These are phyloP conservation scores for Phrynocephalus vlangalii DNA, from an alignment of 2,797 vertebrate genomes.

Conservation along the genomic window DNA sequence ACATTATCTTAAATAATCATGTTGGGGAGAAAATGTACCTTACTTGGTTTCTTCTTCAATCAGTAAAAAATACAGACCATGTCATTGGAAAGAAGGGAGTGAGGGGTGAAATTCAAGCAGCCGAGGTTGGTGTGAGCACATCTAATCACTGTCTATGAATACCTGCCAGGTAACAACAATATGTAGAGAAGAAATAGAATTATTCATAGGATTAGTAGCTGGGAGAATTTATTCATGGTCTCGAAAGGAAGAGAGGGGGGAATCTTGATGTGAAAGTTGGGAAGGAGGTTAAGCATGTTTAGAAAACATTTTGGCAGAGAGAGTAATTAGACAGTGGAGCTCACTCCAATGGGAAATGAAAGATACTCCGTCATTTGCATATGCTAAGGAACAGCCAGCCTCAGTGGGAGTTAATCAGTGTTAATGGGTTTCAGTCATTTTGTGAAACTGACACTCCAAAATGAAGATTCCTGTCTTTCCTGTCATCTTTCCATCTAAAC, in stretches of 20 bases:
- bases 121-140: not conserved
- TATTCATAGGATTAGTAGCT: conserved; percentile 9
- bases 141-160: not conserved
- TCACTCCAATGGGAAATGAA: conserved; percentile 24
- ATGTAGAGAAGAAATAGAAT: conserved; percentile 22
- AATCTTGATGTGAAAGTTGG: conserved; percentile 17
- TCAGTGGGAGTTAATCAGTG: not conserved
- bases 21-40: not conserved
- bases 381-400: conserved; percentile 1
- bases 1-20: not conserved
- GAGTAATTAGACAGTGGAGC: not conserved
- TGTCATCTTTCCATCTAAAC: not conserved
- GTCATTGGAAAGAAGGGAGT: not conserved
- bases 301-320: not conserved
- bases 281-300: conserved; percentile 12
- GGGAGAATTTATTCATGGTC: conserved; percentile 1
- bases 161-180: conserved; percentile 29
- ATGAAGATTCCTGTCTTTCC: not conserved
- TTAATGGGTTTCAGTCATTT: not conserved
- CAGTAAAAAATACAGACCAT: conserved; percentile 8
- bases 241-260: not conserved
- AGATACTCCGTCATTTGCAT: not conserved
- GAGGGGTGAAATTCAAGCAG: conserved; percentile 25
- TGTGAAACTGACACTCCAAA: not conserved
- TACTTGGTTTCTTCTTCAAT: conserved; percentile 5